Evolutionary conservation across 2,797 vertebrate genomes (phyloP).

Genomic region (Sciurus carolinensis): DNA sequence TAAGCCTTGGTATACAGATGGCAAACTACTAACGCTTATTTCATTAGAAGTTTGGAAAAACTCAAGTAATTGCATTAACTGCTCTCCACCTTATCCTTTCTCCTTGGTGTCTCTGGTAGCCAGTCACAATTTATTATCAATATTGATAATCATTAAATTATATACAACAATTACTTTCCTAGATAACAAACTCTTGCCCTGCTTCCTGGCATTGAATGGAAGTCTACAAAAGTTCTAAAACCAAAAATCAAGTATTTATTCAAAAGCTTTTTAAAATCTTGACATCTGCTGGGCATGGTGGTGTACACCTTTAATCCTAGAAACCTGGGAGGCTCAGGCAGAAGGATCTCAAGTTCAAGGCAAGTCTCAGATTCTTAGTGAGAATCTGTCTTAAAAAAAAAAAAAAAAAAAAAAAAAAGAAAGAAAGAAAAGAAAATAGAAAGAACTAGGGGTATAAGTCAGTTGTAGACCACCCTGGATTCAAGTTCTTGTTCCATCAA

Average conservation of each 20-base stretch:
- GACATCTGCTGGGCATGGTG: background rate
- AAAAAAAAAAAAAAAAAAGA: no score
- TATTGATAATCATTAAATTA: background rate
- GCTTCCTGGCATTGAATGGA: background rate
- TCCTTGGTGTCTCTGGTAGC: background rate
- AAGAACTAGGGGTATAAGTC: no score
- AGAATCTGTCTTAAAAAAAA: no score
- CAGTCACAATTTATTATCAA: background rate
- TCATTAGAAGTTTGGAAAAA: background rate
- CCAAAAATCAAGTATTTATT: background rate
- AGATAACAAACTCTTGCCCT: background rate
- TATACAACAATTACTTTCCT: background rate
- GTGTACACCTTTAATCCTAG: no score
- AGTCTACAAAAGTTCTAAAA: slow-evolving; percentile 18
- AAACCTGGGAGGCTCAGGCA: no score
- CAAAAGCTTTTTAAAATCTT: background rate
- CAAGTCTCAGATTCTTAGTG: no score
- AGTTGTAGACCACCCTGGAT: no score
- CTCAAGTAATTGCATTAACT: background rate
- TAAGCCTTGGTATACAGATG: slow-evolving; percentile 23
- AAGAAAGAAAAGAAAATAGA: no score
- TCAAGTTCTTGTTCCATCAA: no score
- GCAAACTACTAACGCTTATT: slow-evolving; percentile 32
- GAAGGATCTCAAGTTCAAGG: no score
- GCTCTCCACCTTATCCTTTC: background rate